phyloP scores from a whole-genome alignment of 2,113 vertebrate genomes.

The Lepisosteus osseus region DNA sequence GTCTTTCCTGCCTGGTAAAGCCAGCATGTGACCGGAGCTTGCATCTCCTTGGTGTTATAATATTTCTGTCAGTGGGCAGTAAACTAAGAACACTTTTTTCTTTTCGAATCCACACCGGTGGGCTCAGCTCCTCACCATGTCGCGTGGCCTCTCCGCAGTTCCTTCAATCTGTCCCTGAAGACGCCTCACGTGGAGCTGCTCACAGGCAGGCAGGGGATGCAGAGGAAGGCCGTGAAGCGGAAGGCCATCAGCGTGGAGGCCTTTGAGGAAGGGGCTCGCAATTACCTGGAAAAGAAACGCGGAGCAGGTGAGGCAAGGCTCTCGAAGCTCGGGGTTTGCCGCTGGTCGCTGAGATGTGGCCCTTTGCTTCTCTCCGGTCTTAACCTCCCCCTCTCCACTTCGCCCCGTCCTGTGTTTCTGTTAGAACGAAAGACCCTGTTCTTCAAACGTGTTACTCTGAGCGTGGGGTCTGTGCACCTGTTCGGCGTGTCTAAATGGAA shows the following conservation, averaged over 20 bases:
- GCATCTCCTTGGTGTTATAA: neutral
- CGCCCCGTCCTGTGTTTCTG: neutral
- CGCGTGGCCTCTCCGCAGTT: conserved; percentile 23
- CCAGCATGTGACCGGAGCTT: neutral
- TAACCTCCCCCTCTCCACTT: neutral
- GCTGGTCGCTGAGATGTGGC: neutral
- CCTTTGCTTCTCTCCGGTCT: too few relatives aligned
- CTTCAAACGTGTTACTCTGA: too few relatives aligned
- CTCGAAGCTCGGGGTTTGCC: conserved; percentile 19
- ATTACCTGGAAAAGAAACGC: conserved; percentile 32
- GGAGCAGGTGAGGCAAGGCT: conserved; percentile 25
- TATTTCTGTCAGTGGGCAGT: too few relatives aligned
- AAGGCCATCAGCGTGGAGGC: conserved; percentile 46
- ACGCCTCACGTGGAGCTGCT: conserved; percentile 42
- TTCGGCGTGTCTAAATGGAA: too few relatives aligned
- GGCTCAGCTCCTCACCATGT: neutral
- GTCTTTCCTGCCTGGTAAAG: too few relatives aligned
- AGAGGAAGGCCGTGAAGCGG: conserved; percentile 39
- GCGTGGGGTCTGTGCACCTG: too few relatives aligned
- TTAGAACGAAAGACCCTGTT: too few relatives aligned
- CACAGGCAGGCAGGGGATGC: conserved; percentile 43
- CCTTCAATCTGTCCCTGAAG: conserved; percentile 48
- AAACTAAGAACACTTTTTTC: too few relatives aligned
- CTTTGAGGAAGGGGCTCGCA: conserved; percentile 55
- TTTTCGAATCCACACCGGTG: neutral